phyloP scores from a whole-genome alignment of 2,113 vertebrate genomes.

The Psittacara wagleri region DNA sequence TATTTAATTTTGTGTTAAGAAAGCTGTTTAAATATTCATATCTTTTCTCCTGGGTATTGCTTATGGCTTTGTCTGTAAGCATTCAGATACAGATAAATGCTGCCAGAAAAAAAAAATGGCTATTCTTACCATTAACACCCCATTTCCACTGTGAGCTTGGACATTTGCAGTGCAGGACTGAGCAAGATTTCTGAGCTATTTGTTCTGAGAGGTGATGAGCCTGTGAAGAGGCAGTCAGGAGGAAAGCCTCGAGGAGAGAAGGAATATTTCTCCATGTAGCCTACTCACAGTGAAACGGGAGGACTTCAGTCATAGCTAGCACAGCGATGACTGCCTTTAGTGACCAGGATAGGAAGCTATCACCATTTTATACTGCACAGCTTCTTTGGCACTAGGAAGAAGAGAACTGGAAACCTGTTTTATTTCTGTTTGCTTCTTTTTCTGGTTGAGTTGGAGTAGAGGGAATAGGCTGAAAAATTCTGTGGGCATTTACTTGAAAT shows the following conservation, averaged over 20 bases:
- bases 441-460: fast-evolving
- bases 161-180: background rate
- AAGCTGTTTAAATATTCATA: constrained; percentile 63
- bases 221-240: background rate
- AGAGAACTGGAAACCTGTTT: background rate
- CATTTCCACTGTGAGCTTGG: background rate
- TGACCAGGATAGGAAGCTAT: background rate
- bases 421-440: background rate
- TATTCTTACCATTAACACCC: background rate
- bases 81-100: background rate
- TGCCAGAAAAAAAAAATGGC: fast-evolving
- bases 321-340: background rate
- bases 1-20: constrained; percentile 63
- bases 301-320: background rate
- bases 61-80: constrained; percentile 4
- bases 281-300: background rate
- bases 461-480: background rate
- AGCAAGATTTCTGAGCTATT: background rate
- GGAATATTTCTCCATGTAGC: background rate
- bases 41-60: constrained; percentile 8
- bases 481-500: background rate
- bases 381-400: background rate
- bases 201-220: background rate
- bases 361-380: background rate
- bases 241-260: background rate